phyloP scores from a whole-genome alignment of 2,113 vertebrate species.

The Syngnathus scovelli region DNA sequence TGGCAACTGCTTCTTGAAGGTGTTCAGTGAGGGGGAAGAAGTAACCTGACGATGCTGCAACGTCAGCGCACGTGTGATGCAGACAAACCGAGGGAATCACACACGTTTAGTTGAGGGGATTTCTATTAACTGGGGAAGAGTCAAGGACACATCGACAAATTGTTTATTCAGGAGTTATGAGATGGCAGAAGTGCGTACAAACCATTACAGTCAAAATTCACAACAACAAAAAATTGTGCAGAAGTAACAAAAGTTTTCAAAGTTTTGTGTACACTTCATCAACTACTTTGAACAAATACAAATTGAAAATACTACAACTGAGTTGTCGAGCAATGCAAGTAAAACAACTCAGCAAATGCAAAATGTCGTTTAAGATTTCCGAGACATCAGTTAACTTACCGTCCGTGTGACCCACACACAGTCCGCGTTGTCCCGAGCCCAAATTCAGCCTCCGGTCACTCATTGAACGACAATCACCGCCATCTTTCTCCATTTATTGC shows the following conservation, averaged over 20 bases:
- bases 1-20: slow-evolving; percentile 58
- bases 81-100: slow-evolving; percentile 13
- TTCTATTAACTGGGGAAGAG: slow-evolving; percentile 12
- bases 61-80: slow-evolving; percentile 23
- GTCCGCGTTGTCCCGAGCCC: slow-evolving; percentile 20
- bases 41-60: slow-evolving; percentile 38
- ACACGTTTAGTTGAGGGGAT: slow-evolving; percentile 20
- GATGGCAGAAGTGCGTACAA: slow-evolving; percentile 12
- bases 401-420: slow-evolving; percentile 5
- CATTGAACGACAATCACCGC: slow-evolving; percentile 26
- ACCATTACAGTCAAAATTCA: neutral
- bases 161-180: slow-evolving; percentile 35
- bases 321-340: neutral
- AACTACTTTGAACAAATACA: neutral
- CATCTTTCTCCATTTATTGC: neutral
- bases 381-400: slow-evolving; percentile 49
- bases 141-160: slow-evolving; percentile 30
- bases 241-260: neutral
- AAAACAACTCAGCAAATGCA: neutral
- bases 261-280: neutral
- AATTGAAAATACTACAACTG: neutral
- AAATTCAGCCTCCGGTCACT: slow-evolving; percentile 29
- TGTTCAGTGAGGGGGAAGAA: slow-evolving; percentile 35
- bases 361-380: neutral
- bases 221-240: neutral